Conservation (phyloP, 1,140 invertebrate species). For the Heliconius melpomene region DNA sequence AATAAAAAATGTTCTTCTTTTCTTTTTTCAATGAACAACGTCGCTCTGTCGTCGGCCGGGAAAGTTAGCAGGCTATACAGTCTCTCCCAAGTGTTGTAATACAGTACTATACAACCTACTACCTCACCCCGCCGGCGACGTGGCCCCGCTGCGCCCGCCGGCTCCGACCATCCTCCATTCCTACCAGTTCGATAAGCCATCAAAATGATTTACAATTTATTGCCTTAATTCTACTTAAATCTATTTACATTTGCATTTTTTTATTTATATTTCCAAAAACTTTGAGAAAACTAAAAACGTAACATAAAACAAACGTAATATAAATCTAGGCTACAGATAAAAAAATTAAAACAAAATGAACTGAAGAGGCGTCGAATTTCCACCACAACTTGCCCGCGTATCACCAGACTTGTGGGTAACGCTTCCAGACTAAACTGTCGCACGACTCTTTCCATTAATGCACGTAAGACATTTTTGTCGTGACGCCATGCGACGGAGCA, state of each 20-base stretch:
- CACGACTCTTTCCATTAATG: constrained; percentile 35
- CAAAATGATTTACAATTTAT: background rate
- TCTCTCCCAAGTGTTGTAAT: constrained; percentile 75
- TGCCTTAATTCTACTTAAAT: background rate
- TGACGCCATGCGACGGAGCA: constrained; percentile 46
- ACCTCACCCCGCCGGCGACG: constrained; percentile 70
- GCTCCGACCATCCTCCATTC: too few species aligned
- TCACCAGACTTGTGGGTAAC: constrained; percentile 76
- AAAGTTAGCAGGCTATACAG: constrained; percentile 81
- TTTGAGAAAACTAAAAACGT: constrained; percentile 20
- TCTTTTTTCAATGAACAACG: constrained; percentile 5
- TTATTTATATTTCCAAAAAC: constrained; percentile 1
- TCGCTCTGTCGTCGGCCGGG: constrained; percentile 53
- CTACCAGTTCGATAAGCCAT: background rate
- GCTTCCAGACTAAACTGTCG: constrained; percentile 48
- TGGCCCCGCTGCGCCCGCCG: background rate
- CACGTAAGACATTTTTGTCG: constrained; percentile 12
- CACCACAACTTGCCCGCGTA: constrained; percentile 78
- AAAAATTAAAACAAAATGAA: constrained; percentile 43
- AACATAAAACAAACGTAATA: constrained; percentile 21
- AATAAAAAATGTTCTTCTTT: background rate
- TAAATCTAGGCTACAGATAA: constrained; percentile 6
- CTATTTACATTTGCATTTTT: background rate
- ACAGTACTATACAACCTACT: constrained; percentile 80
- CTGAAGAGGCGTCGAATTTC: constrained; percentile 63